Conservation (phyloP, 2,113 vertebrate genomes). For the Copsychus sechellarum region DNA sequence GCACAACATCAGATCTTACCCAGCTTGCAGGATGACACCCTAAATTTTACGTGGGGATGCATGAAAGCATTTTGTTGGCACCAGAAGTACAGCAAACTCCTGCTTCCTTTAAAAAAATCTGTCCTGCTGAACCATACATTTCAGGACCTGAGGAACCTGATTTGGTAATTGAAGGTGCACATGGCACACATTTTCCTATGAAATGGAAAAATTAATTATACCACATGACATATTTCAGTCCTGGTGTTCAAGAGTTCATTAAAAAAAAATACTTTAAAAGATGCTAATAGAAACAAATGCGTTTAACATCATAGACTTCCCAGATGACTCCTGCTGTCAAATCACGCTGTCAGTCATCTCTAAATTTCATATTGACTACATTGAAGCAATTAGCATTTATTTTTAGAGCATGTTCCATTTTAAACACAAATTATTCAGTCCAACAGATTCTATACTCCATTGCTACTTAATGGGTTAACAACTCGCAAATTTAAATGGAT, state of each 20-base stretch:
- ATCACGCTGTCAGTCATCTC: background rate
- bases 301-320: background rate
- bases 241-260: constrained; percentile 28
- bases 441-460: background rate
- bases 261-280: constrained; percentile 11
- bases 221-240: background rate
- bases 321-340: constrained; percentile 8
- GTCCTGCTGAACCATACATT: background rate
- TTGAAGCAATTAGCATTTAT: constrained; percentile 16
- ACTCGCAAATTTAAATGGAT: constrained; percentile 8
- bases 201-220: constrained; percentile 27
- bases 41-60: background rate
- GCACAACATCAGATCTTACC: background rate
- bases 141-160: constrained; percentile 17
- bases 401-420: constrained; percentile 30
- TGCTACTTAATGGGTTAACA: constrained; percentile 23
- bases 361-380: background rate
- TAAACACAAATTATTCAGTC: constrained; percentile 41
- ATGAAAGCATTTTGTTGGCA: background rate
- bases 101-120: background rate
- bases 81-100: background rate
- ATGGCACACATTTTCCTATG: background rate
- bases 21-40: background rate
- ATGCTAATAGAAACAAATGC: constrained; percentile 31
- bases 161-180: background rate